Base-by-base conservation (phyloP, 2,113 vertebrate species). In the Setophaga kirtlandii region DNA sequence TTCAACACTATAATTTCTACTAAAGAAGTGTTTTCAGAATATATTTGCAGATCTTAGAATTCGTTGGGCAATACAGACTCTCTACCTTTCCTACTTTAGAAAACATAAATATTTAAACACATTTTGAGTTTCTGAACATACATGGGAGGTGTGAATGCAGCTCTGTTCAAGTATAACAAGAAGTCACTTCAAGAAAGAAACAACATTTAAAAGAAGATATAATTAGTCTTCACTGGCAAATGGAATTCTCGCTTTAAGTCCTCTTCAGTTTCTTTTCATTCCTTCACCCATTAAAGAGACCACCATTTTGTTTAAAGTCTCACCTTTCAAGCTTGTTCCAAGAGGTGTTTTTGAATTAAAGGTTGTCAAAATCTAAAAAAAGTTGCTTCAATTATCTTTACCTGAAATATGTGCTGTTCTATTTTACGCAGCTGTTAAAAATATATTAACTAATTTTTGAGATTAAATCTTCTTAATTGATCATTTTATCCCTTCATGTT, bases 171-270 rank as follows among this genome's bases (percentile, higher is more conserved):
- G 3, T 55, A 11, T 28, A 73, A 22, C 8, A 44, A 15, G 8
- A 12, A 55, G 15, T 0, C 1, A 50, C 10, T 22, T 46, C 17
- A 64, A 60, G 18, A 50, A 76, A 42, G 4, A 47, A 65, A 1
- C 7, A 64, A 14, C 9, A 74, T 91, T 69, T 9, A 46, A 28
- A 22, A 69, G 31, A 73, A 81, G 31, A 56, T 86, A 21, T 10
- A 69, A 35, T 60, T 59, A 52, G 14, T 52, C 15, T 50, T 91
- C 12, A 53, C 20, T 42, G 20, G 15, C 84, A 76, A 52, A 33
- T 25, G 28, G 5, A 9, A 70, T 27, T 53, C 21, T 33, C 0
- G 0, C 13, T 64, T 87, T 13, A 59, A 76, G 20, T 68, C 5
- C 35, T 81, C 9, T 21, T 17, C 28, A 33, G 12, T 74, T 85